These are phyloP conservation scores for Halocynthia aurantium DNA, from an alignment of 23 tunicate species.

Conservation along the genomic window DNA sequence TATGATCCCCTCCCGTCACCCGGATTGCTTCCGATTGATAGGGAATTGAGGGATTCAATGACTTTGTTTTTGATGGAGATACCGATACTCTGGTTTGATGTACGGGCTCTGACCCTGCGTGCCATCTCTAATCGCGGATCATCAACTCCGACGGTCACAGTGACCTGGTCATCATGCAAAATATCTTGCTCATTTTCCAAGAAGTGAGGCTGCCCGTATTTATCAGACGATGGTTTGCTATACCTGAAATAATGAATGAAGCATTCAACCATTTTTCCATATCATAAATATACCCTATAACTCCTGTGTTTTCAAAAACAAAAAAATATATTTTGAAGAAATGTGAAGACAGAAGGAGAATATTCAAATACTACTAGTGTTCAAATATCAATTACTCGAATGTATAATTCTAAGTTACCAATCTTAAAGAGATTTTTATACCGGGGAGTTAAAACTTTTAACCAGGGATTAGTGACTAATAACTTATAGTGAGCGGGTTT, in stretches of 20 bases:
- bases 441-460: too few species aligned
- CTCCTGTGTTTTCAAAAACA: too few species aligned
- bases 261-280: too few species aligned
- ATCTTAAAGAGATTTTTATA: too few species aligned
- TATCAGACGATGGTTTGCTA: conserved; percentile 48
- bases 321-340: too few species aligned
- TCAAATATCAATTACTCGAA: too few species aligned
- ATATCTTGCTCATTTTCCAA: conserved; percentile 52
- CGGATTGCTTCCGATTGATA: conserved; percentile 39
- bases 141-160: conserved; percentile 59
- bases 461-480: too few species aligned
- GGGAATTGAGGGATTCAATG: conserved; percentile 63
- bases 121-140: conserved; percentile 38
- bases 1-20: conserved; percentile 15
- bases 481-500: too few species aligned
- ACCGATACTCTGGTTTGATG: conserved; percentile 8
- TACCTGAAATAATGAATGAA: conserved; percentile 21
- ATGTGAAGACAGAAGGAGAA: too few species aligned
- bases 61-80: conserved; percentile 46
- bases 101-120: not conserved
- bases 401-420: too few species aligned
- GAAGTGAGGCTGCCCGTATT: conserved; percentile 47
- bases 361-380: too few species aligned
- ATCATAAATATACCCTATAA: too few species aligned
- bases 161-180: conserved; percentile 38